Evolutionary conservation across 2,113 vertebrate species (phyloP).

Genomic region (Emydura subglobosa): DNA sequence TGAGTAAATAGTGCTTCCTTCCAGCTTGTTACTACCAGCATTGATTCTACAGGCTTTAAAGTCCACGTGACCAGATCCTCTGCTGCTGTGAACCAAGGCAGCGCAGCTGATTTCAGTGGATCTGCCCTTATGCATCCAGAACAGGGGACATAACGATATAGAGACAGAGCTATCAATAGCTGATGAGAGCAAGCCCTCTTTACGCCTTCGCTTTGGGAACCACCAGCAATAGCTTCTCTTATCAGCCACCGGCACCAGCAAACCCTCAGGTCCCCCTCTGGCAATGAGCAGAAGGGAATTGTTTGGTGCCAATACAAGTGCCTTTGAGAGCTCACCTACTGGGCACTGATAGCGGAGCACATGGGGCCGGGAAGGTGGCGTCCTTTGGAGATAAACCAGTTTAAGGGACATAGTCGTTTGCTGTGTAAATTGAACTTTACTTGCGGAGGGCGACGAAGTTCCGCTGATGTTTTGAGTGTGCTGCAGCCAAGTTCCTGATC

Average conservation of each 20-base stretch:
- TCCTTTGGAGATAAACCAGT: background rate
- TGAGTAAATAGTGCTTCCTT: background rate
- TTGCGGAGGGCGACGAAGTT: background rate
- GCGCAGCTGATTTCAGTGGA: background rate
- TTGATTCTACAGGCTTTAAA: background rate
- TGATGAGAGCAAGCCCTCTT: constrained; percentile 29
- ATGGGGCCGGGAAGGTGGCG: background rate
- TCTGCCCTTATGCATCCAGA: background rate
- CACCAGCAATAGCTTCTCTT: background rate
- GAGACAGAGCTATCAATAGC: constrained; percentile 26
- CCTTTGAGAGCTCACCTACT: constrained; percentile 31
- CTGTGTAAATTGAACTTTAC: constrained; percentile 1
- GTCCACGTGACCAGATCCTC: background rate
- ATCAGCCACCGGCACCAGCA: constrained; percentile 28
- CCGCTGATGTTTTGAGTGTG: background rate
- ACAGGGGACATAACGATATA: background rate
- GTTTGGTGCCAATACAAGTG: constrained; percentile 25
- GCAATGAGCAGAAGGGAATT: constrained; percentile 27
- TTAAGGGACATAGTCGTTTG: background rate
- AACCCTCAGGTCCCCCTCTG: background rate
- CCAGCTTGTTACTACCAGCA: background rate
- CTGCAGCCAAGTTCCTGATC: background rate
- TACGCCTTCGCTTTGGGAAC: constrained; percentile 16
- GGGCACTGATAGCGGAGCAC: constrained; percentile 35
- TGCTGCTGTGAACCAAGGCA: background rate